phyloP scores from a whole-genome alignment of 1,140 invertebrate species.

The Drosophila suzukii region DNA sequence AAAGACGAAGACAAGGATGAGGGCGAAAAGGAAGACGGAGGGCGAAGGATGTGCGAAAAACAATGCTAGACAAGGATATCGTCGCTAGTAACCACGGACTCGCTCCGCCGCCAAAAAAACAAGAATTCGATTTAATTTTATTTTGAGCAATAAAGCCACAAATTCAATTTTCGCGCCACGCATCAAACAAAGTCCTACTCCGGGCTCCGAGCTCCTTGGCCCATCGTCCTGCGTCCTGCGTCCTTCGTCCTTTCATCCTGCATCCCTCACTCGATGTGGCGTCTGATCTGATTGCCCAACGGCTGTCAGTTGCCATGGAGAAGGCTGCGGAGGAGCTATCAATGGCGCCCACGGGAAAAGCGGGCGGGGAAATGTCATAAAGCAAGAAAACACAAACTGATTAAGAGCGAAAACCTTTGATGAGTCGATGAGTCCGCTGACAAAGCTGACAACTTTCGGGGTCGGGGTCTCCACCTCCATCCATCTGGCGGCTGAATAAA shows the following conservation, averaged over 20 bases:
- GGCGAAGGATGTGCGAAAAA: constrained; percentile 29
- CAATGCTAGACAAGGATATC: constrained; percentile 30
- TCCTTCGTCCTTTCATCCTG: background rate
- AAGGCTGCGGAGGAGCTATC: constrained; percentile 16
- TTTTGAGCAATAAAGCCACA: constrained; percentile 83
- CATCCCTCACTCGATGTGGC: constrained; percentile 17
- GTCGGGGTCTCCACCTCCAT: background rate
- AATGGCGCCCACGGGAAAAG: constrained; percentile 31
- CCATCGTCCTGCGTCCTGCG: background rate
- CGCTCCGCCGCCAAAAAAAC: constrained; percentile 28
- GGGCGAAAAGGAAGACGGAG: no score
- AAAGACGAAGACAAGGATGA: constrained; percentile 34
- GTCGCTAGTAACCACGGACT: background rate
- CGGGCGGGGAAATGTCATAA: constrained; percentile 37
- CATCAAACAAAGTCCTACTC: constrained; percentile 41
- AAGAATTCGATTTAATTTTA: constrained; percentile 83
- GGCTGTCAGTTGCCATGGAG: constrained; percentile 41
- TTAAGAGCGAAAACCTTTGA: constrained; percentile 50
- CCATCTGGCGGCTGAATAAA: constrained; percentile 19
- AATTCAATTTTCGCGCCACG: constrained; percentile 81
- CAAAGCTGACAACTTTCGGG: constrained; percentile 1
- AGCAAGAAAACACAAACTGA: constrained; percentile 48
- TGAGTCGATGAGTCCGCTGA: constrained; percentile 34
- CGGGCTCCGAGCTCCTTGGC: background rate
- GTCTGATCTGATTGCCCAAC: constrained; percentile 46